phyloP scores from a whole-genome alignment of 2,888 invertebrate genomes.

The Noctuana brunneofusca region DNA sequence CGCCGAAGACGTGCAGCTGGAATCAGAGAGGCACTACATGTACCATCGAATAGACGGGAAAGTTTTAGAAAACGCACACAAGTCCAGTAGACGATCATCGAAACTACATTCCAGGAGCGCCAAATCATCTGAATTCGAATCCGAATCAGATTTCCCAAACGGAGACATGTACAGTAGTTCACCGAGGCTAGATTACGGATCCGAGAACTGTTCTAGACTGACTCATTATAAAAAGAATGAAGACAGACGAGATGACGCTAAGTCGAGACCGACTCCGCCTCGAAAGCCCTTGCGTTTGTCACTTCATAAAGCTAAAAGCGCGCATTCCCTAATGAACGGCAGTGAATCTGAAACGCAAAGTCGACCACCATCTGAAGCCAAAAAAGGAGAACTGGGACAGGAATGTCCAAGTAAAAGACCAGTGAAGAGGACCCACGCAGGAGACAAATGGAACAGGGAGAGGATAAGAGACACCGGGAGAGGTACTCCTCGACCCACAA shows the following conservation, averaged over 20 bases:
- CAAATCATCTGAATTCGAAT: constrained; percentile 90
- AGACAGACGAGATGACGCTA: constrained; percentile 66
- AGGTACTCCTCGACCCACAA: constrained; percentile 67
- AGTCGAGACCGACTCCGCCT: constrained; percentile 89
- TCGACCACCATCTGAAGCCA: constrained; percentile 58
- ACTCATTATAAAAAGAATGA: constrained; percentile 73
- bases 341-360: constrained; percentile 73
- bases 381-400: constrained; percentile 52
- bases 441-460: constrained; percentile 60
- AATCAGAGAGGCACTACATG: constrained; percentile 74
- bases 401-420: constrained; percentile 82
- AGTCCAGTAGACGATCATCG: constrained; percentile 74
- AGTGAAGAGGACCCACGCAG: constrained; percentile 82
- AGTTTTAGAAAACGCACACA: constrained; percentile 79
- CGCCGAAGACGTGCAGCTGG: constrained; percentile 74
- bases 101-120: constrained; percentile 84
- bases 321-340: constrained; percentile 86
- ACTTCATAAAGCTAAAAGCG: constrained; percentile 91
- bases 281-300: constrained; percentile 93
- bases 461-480: constrained; percentile 56
- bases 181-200: constrained; percentile 80
- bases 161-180: constrained; percentile 71
- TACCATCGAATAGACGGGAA: constrained; percentile 78
- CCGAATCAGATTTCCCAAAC: constrained; percentile 84
- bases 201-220: constrained; percentile 79